Evolutionary conservation across 2,888 invertebrate species (phyloP), one percentile per base, ranked within the genome.

Genomic region (Perithous albicinctus): DNA sequence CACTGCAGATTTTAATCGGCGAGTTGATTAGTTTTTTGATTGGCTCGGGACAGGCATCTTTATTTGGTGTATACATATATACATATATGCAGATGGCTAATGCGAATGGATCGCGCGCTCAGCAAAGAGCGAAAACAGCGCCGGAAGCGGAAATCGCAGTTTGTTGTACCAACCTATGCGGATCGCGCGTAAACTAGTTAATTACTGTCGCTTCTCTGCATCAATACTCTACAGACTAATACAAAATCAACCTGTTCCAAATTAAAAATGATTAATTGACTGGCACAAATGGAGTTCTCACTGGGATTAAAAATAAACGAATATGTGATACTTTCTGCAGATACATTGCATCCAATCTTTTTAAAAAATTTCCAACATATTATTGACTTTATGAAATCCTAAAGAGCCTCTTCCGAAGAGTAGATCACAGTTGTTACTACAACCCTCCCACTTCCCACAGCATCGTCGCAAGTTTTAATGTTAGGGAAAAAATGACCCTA

Each of bases 1-100:
- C 5, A 48, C 7, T 35, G 7, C n/a, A 26, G 35, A 41, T 64
- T 81, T 79, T 54, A 78, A 83, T 79, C 69, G 61, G 12, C 15
- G 46, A 72, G 76, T 82, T 83, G 78, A 85, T 85, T 84, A 84
- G 77, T 76, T 85, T 85, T 83, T 83, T 78, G 79, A 84, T 82
- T 83, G 83, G 74, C 59, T 80, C 54, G 74, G 46, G 64, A 46
- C 32, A 23, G 43, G 1, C 15, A 43, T 23, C 69, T 43, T 54
- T 70, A 69, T 75, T 66, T 54, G 35, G 15, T 54, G 64, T 61
- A 32, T 51, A 74, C n/a, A n/a, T 51, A 38, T 51, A 23, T 41
- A 15, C n/a, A 41, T n/a, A 43, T 15, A 15, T 12, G 43, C 63
- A 29, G 35, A 23, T 63, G 29, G 54, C 15, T 32, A 4, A n/a